phyloP scores from a whole-genome alignment of 1,140 invertebrate species.

The Drosophila repleta region DNA sequence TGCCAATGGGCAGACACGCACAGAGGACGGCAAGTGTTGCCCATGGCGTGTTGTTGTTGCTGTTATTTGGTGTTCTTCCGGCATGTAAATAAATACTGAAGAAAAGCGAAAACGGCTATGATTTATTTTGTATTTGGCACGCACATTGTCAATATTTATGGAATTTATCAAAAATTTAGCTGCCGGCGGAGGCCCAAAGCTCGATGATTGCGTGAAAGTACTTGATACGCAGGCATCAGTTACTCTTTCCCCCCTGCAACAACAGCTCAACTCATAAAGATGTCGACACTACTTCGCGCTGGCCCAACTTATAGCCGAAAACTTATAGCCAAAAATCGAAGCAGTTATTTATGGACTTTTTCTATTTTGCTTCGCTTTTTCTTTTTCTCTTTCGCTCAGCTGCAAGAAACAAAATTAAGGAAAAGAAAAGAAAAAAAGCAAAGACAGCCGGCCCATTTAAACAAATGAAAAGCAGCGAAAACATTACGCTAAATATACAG shows the following conservation, averaged over 20 bases:
- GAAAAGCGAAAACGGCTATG: conserved; percentile 70
- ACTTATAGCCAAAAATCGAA: conserved; percentile 62
- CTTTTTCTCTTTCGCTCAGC: conserved; percentile 14
- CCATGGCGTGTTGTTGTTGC: conserved; percentile 38
- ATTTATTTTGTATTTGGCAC: conserved; percentile 79
- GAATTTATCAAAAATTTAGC: conserved; percentile 69
- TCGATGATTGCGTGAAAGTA: conserved; percentile 33
- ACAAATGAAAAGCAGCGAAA: conserved; percentile 43
- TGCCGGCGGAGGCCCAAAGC: conserved; percentile 9
- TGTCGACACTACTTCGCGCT: conserved; percentile 65
- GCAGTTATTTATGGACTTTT: conserved; percentile 74
- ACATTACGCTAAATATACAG: conserved; percentile 72
- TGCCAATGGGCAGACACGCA: conserved; percentile 43
- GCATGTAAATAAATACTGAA: conserved; percentile 78
- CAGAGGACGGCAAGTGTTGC: conserved; percentile 38
- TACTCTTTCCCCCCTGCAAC: neutral
- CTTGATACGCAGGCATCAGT: conserved; percentile 30
- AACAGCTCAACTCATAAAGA: conserved; percentile 52
- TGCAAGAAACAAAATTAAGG: too few species aligned
- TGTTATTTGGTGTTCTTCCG: conserved; percentile 66
- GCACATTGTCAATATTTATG: conserved; percentile 80
- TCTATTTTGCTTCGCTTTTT: conserved; percentile 34
- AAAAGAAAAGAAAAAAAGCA: conserved; percentile 5
- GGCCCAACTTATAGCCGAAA: conserved; percentile 47
- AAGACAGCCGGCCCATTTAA: conserved; percentile 45